phyloP scores from a whole-genome alignment of 2,797 vertebrate genomes.

The Gallinago nigripennis region DNA sequence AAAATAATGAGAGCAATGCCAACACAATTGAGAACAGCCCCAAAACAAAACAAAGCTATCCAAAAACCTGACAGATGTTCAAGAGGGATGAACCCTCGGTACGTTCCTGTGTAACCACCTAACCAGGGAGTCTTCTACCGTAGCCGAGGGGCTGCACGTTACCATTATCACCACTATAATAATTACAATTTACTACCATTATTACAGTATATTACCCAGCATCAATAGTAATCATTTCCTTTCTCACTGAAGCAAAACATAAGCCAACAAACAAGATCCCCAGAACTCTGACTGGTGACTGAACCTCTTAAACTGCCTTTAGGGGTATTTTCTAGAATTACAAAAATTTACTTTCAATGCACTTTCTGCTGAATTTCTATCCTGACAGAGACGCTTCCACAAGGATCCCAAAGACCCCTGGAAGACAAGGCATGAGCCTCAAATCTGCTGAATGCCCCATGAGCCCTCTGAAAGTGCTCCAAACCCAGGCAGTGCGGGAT shows the following conservation, averaged over 20 bases:
- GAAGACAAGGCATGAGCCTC: background rate
- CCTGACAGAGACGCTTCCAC: background rate
- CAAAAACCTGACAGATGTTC: background rate
- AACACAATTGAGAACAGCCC: background rate
- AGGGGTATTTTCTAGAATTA: rapidly evolving
- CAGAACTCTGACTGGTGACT: background rate
- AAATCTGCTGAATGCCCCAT: background rate
- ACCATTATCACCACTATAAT: background rate
- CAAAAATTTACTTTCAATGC: background rate
- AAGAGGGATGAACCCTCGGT: background rate
- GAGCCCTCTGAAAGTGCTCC: background rate
- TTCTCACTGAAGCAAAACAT: background rate
- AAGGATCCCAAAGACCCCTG: background rate
- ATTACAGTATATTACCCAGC: background rate
- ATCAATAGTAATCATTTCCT: background rate
- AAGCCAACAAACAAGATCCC: background rate
- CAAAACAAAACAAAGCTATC: background rate
- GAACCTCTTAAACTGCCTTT: background rate
- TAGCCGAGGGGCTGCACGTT: background rate
- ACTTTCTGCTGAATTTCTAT: rapidly evolving
- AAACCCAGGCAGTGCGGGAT: background rate
- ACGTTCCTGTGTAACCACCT: background rate
- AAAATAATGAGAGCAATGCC: rapidly evolving
- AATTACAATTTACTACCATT: background rate
- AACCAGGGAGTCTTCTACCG: rapidly evolving